phyloP scores from a whole-genome alignment of 2,113 vertebrate species.

The Gadus macrocephalus region DNA sequence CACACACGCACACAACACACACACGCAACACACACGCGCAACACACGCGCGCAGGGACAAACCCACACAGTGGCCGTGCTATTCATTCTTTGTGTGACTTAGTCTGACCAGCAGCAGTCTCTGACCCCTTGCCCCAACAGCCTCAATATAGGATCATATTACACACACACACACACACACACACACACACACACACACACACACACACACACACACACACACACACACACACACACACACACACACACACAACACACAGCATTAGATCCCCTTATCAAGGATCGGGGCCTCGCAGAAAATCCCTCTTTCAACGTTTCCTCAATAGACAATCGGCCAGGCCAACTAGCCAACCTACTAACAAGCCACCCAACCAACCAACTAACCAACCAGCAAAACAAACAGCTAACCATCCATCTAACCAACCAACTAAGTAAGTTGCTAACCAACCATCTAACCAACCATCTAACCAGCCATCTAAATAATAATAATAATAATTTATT shows the following conservation, averaged over 20 bases:
- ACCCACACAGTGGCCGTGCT: constrained; percentile 30
- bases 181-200: constrained; percentile 1
- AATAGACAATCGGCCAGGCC: constrained; percentile 27
- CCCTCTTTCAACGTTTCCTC: constrained; percentile 51
- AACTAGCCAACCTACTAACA: not conserved
- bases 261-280: constrained; percentile 38
- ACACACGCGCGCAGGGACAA: constrained; percentile 28
- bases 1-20: constrained; percentile 20
- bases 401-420: constrained; percentile 2
- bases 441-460: no score
- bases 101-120: constrained; percentile 24
- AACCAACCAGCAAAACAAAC: no score
- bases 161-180: constrained; percentile 19
- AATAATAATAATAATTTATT: no score
- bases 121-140: constrained; percentile 30
- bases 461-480: no score
- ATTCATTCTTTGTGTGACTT: constrained; percentile 39
- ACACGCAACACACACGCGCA: constrained; percentile 15
- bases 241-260: constrained; percentile 10
- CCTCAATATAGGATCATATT: constrained; percentile 37
- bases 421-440: no score
- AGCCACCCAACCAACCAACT: no score
- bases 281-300: constrained; percentile 57
- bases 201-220: constrained; percentile 16
- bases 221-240: constrained; percentile 7